phyloP scores from a whole-genome alignment of 1,140 invertebrate species.

The Palaemon carinicauda region DNA sequence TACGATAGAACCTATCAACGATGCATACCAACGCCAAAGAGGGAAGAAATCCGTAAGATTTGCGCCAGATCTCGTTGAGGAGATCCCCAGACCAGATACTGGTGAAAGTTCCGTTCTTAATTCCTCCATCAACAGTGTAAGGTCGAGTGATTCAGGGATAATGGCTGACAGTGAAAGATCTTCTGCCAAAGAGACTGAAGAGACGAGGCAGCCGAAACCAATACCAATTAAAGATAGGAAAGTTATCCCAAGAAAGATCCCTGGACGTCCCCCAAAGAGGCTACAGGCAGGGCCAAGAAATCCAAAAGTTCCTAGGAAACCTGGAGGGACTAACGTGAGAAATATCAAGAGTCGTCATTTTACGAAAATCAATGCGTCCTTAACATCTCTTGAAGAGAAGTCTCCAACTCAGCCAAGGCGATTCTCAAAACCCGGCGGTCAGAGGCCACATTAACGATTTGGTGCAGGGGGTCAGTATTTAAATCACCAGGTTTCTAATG shows the following conservation, averaged over 20 bases:
- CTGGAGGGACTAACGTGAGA: no score
- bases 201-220: background rate
- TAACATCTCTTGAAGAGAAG: no score
- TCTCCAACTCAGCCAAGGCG: background rate
- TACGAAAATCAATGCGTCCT: no score
- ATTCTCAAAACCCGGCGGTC: background rate
- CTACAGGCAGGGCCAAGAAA: no score
- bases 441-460: background rate
- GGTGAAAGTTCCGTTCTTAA: slow-evolving; percentile 14
- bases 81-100: slow-evolving; percentile 9
- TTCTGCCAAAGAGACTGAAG: background rate
- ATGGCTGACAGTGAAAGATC: slow-evolving; percentile 29
- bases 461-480: background rate
- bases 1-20: slow-evolving; percentile 5
- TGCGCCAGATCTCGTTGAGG: slow-evolving; percentile 29
- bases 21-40: background rate
- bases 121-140: slow-evolving; percentile 33
- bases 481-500: no score
- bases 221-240: background rate
- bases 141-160: slow-evolving; percentile 42
- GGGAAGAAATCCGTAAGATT: slow-evolving; percentile 51
- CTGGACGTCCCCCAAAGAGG: background rate
- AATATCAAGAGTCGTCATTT: no score
- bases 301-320: no score
- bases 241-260: no score